Conservation (phyloP, 2,888 invertebrate species). For the Mesorhabditis belari region DNA sequence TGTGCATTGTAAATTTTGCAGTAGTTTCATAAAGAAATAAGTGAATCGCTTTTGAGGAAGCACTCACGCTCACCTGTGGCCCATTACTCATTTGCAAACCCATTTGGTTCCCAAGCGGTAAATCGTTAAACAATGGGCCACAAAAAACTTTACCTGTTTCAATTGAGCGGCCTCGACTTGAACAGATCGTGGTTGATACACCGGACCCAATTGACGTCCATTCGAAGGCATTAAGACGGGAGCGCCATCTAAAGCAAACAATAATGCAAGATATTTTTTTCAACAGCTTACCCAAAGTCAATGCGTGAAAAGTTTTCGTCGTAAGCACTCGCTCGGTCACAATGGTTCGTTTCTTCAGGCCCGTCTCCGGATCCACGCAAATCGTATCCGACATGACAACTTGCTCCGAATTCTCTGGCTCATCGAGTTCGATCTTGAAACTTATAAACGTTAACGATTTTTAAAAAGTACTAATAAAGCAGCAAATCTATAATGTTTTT, state of each 20-base stretch:
- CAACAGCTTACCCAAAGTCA: conserved; percentile 11
- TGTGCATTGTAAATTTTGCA: too few relatives aligned
- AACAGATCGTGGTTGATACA: conserved; percentile 39
- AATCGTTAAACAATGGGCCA: too few relatives aligned
- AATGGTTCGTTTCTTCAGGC: conserved; percentile 40
- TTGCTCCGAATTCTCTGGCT: conserved; percentile 23
- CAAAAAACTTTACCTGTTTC: conserved; percentile 10
- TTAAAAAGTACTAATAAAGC: too few relatives aligned
- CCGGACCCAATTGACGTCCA: conserved; percentile 21
- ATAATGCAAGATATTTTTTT: neutral
- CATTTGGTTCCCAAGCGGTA: too few relatives aligned
- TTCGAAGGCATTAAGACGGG: neutral
- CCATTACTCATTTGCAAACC: too few relatives aligned
- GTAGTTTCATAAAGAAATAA: too few relatives aligned
- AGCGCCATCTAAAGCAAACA: conserved; percentile 6
- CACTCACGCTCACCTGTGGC: too few relatives aligned
- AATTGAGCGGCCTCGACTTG: conserved; percentile 32
- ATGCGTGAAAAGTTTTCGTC: conserved; percentile 37
- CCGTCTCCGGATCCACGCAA: conserved; percentile 36
- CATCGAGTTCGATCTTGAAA: conserved; percentile 2
- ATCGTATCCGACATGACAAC: conserved; percentile 35
- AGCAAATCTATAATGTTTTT: too few relatives aligned
- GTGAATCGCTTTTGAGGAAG: too few relatives aligned
- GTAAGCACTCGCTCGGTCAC: conserved; percentile 46
- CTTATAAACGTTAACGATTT: neutral